phyloP scores from a whole-genome alignment of 2,797 vertebrate species.

The Hybognathus amarus region DNA sequence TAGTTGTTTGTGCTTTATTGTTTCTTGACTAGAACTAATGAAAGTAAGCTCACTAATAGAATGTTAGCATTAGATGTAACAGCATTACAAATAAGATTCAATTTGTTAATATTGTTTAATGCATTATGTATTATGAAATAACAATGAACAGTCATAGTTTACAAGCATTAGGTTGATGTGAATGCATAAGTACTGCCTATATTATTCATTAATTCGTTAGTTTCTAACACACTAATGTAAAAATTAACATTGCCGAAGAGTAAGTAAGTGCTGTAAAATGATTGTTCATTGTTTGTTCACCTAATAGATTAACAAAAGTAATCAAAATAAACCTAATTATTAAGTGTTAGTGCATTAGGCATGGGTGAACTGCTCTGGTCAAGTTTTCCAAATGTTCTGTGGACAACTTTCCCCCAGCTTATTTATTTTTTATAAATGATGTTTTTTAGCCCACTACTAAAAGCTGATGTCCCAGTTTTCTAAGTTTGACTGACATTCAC shows the following conservation, averaged over 20 bases:
- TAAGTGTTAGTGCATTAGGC: neutral
- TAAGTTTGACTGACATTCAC: conserved; percentile 3
- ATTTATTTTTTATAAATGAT: conserved; percentile 15
- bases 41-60: neutral
- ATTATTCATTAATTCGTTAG: neutral
- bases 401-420: neutral
- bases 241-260: neutral
- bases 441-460: conserved; percentile 19
- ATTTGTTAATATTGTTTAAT: neutral
- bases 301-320: neutral
- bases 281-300: neutral
- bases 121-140: neutral
- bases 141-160: neutral
- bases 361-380: neutral
- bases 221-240: neutral
- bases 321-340: neutral
- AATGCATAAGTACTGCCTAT: neutral
- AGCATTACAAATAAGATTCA: neutral
- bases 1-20: conserved; percentile 3
- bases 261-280: neutral
- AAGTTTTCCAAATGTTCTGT: neutral
- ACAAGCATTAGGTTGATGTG: neutral
- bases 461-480: conserved; percentile 27
- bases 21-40: neutral
- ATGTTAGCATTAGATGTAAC: neutral